Evolutionary conservation across 2,888 invertebrate species (phyloP).

Genomic region (Microplitis manilae): DNA sequence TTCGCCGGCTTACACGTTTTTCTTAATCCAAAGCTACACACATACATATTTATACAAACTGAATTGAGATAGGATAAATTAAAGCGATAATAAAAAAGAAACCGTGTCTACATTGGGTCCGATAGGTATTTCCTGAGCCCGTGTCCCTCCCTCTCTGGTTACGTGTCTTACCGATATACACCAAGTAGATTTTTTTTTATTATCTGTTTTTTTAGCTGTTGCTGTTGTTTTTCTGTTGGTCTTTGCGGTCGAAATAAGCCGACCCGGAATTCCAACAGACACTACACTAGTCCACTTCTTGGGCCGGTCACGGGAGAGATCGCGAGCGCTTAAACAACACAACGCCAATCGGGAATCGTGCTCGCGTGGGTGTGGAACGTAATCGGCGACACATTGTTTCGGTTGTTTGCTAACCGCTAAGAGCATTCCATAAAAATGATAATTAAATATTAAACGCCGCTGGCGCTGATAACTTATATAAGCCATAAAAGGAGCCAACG

Average conservation of each 20-base stretch:
- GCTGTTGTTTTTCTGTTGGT: conserved; percentile 24
- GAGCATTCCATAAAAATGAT: conserved; percentile 2
- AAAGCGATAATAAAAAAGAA: conserved; percentile 21
- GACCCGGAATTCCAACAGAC: conserved; percentile 38
- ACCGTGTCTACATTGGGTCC: conserved; percentile 10
- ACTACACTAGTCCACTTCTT: conserved; percentile 22
- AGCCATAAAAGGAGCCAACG: neutral
- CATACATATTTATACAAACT: conserved; percentile 24
- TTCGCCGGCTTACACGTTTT: conserved; percentile 30
- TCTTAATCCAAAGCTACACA: conserved; percentile 19
- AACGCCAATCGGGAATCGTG: neutral
- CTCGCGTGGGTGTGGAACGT: conserved; percentile 31
- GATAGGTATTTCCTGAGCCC: conserved; percentile 3
- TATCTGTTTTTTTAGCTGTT: conserved; percentile 17
- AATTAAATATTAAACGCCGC: neutral
- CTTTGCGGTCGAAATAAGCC: conserved; percentile 41
- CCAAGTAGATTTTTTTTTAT: neutral
- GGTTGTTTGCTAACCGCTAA: neutral
- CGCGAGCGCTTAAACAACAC: neutral
- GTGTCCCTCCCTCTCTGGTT: neutral
- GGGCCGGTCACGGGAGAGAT: conserved; percentile 2
- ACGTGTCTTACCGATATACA: conserved; percentile 10
- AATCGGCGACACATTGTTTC: conserved; percentile 23
- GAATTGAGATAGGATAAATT: conserved; percentile 26
- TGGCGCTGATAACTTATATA: neutral